Conservation (phyloP, 2,113 vertebrate genomes). For the Brachionichthys hirsutus region DNA sequence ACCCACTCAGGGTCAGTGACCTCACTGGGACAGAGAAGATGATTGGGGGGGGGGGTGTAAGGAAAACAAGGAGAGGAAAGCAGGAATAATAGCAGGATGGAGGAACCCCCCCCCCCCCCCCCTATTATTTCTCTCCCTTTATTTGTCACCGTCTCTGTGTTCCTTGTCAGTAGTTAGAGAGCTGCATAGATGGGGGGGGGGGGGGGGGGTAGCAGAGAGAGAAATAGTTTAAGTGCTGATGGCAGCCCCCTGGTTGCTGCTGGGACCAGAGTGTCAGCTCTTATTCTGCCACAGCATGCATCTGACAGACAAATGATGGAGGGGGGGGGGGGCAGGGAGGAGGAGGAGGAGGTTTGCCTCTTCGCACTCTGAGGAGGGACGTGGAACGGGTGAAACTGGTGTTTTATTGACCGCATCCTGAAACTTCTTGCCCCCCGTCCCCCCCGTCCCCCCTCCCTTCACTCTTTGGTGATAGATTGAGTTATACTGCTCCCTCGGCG, state of each 20-base stretch:
- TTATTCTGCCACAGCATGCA: constrained; percentile 59
- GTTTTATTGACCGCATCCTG: constrained; percentile 52
- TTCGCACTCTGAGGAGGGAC: constrained; percentile 36
- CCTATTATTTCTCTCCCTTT: constrained; percentile 40
- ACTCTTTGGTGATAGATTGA: constrained; percentile 53
- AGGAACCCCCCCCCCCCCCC: constrained; percentile 9
- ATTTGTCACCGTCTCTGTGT: constrained; percentile 57
- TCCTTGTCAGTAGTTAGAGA: constrained; percentile 58
- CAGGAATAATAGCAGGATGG: constrained; percentile 25
- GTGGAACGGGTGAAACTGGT: constrained; percentile 22
- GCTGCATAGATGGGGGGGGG: constrained; percentile 28
- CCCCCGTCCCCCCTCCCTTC: constrained; percentile 1
- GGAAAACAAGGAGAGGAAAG: constrained; percentile 25
- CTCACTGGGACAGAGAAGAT: constrained; percentile 40
- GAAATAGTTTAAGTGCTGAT: constrained; percentile 69
- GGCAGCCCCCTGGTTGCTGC: constrained; percentile 63
- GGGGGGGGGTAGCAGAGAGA: constrained; percentile 30
- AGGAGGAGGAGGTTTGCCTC: constrained; percentile 17
- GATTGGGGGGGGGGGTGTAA: constrained; percentile 4
- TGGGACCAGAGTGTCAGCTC: constrained; percentile 66
- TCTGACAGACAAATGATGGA: constrained; percentile 70
- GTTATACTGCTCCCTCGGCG: constrained; percentile 63
- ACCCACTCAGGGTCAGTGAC: constrained; percentile 62
- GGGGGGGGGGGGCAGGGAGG: constrained; percentile 11
- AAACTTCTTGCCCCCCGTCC: constrained; percentile 19